phyloP scores from a whole-genome alignment of 2,888 invertebrate species.

The Iselma pallidipennis region DNA sequence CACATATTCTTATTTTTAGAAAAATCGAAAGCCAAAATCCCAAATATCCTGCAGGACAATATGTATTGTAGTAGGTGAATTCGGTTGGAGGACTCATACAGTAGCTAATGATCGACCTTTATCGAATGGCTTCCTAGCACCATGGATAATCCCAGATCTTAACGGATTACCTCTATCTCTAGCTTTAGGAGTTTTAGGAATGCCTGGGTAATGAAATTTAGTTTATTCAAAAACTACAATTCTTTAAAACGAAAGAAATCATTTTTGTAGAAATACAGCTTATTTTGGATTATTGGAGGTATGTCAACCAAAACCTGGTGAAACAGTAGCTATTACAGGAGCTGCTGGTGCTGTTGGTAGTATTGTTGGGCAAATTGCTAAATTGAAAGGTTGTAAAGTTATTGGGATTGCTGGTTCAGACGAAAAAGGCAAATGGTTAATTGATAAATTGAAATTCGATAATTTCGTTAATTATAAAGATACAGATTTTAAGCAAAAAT shows the following conservation, averaged over 20 bases:
- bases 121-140: constrained; percentile 61
- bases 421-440: constrained; percentile 68
- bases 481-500: constrained; percentile 56
- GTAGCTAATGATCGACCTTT: constrained; percentile 56
- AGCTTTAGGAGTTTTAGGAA: constrained; percentile 67
- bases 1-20: constrained; percentile 55
- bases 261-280: constrained; percentile 67
- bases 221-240: neutral
- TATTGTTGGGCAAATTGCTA: constrained; percentile 77
- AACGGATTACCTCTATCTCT: constrained; percentile 64
- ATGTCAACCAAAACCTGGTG: constrained; percentile 70
- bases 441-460: constrained; percentile 69
- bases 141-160: constrained; percentile 62
- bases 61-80: constrained; percentile 62
- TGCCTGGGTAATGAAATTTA: constrained; percentile 78
- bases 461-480: constrained; percentile 73
- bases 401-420: constrained; percentile 74
- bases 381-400: constrained; percentile 68
- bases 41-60: constrained; percentile 66
- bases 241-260: too few relatives aligned
- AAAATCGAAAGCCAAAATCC: constrained; percentile 68
- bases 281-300: constrained; percentile 73
- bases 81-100: constrained; percentile 70
- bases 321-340: constrained; percentile 71
- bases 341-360: constrained; percentile 80